Percentiles rank a stretch among this genome's conserved stretches.
phyloP scores from a whole-genome alignment of 2,797 vertebrate species.

The Sebastes kiyomatsui region DNA sequence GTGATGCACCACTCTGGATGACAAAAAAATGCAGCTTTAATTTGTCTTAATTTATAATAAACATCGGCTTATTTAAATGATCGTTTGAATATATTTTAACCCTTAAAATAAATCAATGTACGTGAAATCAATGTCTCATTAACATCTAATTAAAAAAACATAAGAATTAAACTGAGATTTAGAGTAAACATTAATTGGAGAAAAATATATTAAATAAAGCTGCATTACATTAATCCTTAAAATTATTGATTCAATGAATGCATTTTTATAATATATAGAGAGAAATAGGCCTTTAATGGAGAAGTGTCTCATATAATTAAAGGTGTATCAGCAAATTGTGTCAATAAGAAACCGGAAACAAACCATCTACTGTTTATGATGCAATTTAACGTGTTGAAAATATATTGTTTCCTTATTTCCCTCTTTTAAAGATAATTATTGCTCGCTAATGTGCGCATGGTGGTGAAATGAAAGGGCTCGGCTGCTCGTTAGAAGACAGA shows the following conservation, averaged over 20 bases:
- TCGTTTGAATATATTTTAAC: background rate
- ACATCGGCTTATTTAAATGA: background rate
- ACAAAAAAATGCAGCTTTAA: background rate
- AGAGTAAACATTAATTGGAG: background rate
- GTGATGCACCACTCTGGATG: background rate
- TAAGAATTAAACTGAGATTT: background rate
- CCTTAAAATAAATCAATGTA: background rate
- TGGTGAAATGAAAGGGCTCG: conserved; percentile 31
- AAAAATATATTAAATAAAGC: background rate
- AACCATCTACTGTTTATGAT: background rate
- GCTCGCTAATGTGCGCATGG: conserved; percentile 25
- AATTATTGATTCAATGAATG: background rate
- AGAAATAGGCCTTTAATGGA: background rate
- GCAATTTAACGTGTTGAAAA: background rate
- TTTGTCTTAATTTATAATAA: background rate
- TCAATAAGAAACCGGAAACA: background rate
- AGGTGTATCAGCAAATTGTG: background rate
- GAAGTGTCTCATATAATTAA: background rate
- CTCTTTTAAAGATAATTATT: conserved; percentile 38
- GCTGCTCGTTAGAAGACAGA: conserved; percentile 39
- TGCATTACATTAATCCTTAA: background rate
- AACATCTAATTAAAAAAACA: background rate
- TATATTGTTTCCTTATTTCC: background rate
- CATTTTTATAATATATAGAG: background rate
- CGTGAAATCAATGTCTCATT: background rate